A percentile compares a stretch with the other conserved stretches of the same genome.
Evolutionary conservation across 2,113 vertebrate species (phyloP).

Genomic region (Oenanthe oenanthe): DNA sequence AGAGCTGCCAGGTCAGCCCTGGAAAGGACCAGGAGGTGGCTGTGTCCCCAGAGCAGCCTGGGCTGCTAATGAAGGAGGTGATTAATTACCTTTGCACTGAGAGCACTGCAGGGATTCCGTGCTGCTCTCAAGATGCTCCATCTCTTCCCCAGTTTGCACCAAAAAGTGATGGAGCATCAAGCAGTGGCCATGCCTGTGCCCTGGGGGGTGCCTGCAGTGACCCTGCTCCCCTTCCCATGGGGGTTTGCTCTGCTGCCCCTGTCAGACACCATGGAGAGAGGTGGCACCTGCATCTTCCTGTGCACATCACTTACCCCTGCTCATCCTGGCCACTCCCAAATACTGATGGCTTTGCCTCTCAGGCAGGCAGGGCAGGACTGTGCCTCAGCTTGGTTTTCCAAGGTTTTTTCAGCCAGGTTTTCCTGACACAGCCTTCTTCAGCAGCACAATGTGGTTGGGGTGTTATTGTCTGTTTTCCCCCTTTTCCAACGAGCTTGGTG

Average conservation of each 20-base stretch:
- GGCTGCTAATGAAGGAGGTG: background rate
- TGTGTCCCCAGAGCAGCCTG: background rate
- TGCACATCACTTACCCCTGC: background rate
- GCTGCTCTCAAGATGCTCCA: background rate
- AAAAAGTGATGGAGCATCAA: background rate
- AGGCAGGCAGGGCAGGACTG: background rate
- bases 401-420: too few species aligned
- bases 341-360: background rate
- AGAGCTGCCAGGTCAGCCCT: background rate
- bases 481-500: background rate
- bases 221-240: background rate
- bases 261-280: rapidly evolving
- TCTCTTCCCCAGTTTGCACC: background rate
- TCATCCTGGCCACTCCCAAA: background rate
- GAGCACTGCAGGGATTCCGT: rapidly evolving
- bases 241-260: background rate
- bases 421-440: background rate
- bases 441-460: background rate
- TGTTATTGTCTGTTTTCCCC: background rate
- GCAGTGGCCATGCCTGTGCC: background rate
- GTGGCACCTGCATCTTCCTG: background rate
- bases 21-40: background rate
- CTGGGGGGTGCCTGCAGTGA: background rate
- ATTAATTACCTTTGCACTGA: background rate
- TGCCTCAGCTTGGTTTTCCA: too few species aligned